A percentile compares a stretch with the other conserved stretches of the same genome.
Conservation (phyloP, 2,113 vertebrate species). For the Dendropsophus ebraccatus region DNA sequence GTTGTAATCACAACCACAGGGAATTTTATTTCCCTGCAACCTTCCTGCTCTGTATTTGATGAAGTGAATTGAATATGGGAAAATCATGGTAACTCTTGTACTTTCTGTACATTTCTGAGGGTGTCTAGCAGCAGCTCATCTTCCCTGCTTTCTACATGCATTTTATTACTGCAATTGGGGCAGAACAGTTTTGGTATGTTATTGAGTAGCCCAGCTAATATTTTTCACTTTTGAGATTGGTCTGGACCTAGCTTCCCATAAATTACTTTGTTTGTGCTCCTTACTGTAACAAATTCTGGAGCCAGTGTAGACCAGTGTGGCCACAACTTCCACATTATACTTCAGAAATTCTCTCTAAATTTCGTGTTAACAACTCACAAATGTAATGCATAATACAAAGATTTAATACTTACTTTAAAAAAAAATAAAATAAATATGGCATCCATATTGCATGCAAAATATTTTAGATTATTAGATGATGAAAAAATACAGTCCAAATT, state of each 20-base stretch:
- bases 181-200: background rate
- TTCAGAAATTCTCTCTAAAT: no score
- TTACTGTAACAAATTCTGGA: background rate
- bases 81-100: background rate
- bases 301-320: background rate
- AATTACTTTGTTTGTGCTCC: background rate
- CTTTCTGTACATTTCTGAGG: background rate
- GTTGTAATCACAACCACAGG: no score
- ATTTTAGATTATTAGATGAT: no score
- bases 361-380: no score
- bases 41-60: background rate
- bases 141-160: background rate
- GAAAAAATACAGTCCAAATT: no score
- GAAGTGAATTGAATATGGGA: background rate
- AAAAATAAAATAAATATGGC: no score
- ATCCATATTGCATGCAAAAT: no score
- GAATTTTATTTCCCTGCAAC: background rate
- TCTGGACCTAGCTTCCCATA: no score
- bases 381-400: no score
- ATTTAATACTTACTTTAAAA: no score
- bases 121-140: background rate
- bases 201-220: background rate
- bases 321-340: background rate
- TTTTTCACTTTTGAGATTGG: background rate
- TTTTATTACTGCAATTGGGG: background rate